These are phyloP conservation scores for Acanthosepion lycidas DNA, from an alignment of 2,888 invertebrate species.

Conservation along the genomic window DNA sequence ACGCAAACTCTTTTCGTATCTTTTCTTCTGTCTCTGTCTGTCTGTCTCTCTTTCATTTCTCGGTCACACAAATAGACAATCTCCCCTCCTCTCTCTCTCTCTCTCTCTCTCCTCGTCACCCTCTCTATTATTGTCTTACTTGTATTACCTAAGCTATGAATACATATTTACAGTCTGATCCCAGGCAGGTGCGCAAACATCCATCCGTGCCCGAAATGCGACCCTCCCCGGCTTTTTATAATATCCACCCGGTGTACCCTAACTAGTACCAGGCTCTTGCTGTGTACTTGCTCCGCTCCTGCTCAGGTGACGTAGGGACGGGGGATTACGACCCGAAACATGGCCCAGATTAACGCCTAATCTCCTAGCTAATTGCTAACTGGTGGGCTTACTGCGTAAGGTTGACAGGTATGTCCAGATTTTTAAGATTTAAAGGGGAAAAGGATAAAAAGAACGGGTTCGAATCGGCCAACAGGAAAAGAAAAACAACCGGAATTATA, in stretches of 20 bases:
- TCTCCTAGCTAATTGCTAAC: neutral
- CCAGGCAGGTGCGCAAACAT: slow-evolving; percentile 33
- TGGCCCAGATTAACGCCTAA: neutral
- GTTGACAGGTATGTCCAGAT: neutral
- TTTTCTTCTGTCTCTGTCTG: neutral
- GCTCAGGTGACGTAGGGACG: neutral
- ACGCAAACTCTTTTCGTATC: too few species aligned
- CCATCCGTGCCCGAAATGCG: neutral
- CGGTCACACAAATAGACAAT: neutral
- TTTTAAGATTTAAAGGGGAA: too few species aligned
- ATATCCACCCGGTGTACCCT: neutral
- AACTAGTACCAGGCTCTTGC: neutral
- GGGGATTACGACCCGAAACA: neutral
- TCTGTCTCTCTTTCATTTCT: neutral
- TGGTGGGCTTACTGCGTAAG: neutral
- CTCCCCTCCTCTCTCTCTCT: neutral
- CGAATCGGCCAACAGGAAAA: neutral
- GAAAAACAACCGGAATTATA: neutral
- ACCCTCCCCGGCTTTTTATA: neutral
- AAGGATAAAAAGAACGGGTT: neutral
- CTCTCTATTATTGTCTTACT: neutral
- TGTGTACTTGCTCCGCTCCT: neutral
- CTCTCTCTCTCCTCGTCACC: neutral
- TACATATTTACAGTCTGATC: slow-evolving; percentile 6
- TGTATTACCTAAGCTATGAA: neutral